A percentile compares a stretch with the other conserved stretches of the same genome.
These are phyloP conservation scores for Zaprionus vittiger DNA, from an alignment of 1,140 invertebrate species.

Conservation along the genomic window DNA sequence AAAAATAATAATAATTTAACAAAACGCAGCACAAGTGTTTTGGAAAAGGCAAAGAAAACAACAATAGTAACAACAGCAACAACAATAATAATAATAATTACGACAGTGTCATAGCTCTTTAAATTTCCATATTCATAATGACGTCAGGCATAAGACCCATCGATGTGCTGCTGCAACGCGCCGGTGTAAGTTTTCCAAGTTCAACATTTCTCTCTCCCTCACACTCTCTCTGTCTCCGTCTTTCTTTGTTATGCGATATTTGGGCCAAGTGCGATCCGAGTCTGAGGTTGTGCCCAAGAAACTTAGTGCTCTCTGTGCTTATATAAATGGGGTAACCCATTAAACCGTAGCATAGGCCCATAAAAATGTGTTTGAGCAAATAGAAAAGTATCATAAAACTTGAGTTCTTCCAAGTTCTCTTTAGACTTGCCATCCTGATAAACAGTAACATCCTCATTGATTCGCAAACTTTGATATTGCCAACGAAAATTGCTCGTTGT, in stretches of 20 bases:
- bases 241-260: constrained; percentile 45
- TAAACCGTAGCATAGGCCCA: not conserved
- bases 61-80: not conserved
- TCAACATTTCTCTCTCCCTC: not conserved
- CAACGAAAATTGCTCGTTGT: not conserved
- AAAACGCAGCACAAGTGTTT: constrained; percentile 35
- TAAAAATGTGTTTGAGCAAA: not conserved
- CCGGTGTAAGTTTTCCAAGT: constrained; percentile 71
- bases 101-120: constrained; percentile 15
- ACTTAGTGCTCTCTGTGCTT: not conserved
- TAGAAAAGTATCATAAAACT: not conserved
- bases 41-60: constrained; percentile 2
- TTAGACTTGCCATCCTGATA: not conserved
- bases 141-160: constrained; percentile 74
- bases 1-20: constrained; percentile 10
- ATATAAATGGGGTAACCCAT: not conserved
- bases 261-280: constrained; percentile 50
- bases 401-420: not conserved
- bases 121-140: constrained; percentile 48
- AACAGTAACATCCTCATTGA: constrained; percentile 3
- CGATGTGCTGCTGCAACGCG: constrained; percentile 77
- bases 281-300: not conserved
- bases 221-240: not conserved
- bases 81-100: not conserved
- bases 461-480: not conserved